A percentile compares a stretch with the other conserved stretches of the same genome.
These are phyloP conservation scores for Capra hircus DNA, from an alignment of 2,113 vertebrate species.

Conservation along the genomic window DNA sequence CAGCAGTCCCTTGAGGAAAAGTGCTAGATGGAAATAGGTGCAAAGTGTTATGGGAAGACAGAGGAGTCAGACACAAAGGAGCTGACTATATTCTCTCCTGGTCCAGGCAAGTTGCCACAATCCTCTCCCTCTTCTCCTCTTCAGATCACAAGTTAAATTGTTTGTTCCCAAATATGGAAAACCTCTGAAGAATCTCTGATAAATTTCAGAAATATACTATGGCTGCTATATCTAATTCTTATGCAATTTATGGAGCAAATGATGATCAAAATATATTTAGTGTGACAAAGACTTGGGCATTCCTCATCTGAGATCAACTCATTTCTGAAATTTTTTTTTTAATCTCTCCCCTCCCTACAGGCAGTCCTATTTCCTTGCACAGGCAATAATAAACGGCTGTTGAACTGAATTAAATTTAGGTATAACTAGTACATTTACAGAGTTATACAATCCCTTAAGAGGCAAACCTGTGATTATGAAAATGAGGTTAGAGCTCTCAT, in stretches of 20 bases:
- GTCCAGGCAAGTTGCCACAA: not conserved
- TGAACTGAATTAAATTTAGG: conserved; percentile 42
- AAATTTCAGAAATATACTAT: conserved; percentile 42
- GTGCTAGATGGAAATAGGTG: not conserved
- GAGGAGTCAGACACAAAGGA: not conserved
- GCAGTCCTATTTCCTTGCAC: conserved; percentile 22
- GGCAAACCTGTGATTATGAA: conserved; percentile 37
- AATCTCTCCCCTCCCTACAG: not conserved
- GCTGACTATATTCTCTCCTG: not conserved
- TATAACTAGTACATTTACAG: conserved; percentile 23
- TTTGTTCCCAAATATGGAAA: not conserved
- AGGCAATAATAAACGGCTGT: conserved; percentile 15
- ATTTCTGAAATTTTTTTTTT: conserved; percentile 33
- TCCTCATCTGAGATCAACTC: conserved; percentile 38
- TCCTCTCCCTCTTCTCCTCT: not conserved
- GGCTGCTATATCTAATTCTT: not conserved
- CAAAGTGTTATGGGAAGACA: not conserved
- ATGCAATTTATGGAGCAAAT: not conserved
- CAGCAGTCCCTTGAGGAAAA: not conserved
- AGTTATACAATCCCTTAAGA: not conserved
- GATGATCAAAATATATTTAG: conserved; percentile 7
- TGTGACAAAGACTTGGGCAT: conserved; percentile 5
- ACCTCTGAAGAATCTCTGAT: not conserved
- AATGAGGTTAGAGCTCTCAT: conserved; percentile 5
- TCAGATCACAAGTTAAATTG: not conserved